Evolutionary conservation across 2,888 invertebrate genomes (phyloP), one percentile per base, ranked within the genome.

Genomic region (Mythimna loreyi): DNA sequence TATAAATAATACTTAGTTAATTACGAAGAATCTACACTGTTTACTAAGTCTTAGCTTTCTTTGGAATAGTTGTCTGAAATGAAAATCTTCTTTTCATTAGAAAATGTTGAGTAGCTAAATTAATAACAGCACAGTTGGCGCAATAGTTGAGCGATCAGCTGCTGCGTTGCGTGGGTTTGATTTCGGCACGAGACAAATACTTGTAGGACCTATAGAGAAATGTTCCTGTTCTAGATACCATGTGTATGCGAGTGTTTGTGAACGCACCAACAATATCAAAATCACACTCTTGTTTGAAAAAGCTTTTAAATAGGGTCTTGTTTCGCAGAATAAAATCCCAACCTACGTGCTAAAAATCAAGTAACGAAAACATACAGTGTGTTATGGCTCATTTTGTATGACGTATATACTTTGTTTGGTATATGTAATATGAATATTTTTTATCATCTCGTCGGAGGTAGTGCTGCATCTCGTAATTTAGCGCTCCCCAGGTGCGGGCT

Each of bases 401-500:
- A 77, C 33, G 47, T 67, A 69, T 53, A 67, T 61, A 59, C 53
- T 70, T 74, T 77, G 71, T 81, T 77, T 71, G 75, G 55, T 70
- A 56, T 73, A 67, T n/a, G n/a, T n/a, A 75, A 73, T 43, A n/a
- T n/a, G n/a, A n/a, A 71, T 83, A 85, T 86, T 84, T 80, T 82
- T 85, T 81, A 78, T 81, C 73, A 81, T 81, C 84, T 85, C 82
- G 74, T 70, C 76, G 65, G 78, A 75, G 70, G 55, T 82, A 65
- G 82, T 85, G 78, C 75, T 63, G 73, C 57, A 69, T 77, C 75
- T 75, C 82, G 85, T 93, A 92, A 93, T 93, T 92, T 92, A 92
- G 84, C 77, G 90, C 84, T 90, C 89, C 92, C 91, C 94, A 94
- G 94, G 95, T 93, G 93, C 91, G 86, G 84, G 80, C 81, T 76